Evolutionary conservation across 2,113 vertebrate species (phyloP), one percentile per base, ranked within the genome.

Genomic region (Sakesphorus luctuosus): DNA sequence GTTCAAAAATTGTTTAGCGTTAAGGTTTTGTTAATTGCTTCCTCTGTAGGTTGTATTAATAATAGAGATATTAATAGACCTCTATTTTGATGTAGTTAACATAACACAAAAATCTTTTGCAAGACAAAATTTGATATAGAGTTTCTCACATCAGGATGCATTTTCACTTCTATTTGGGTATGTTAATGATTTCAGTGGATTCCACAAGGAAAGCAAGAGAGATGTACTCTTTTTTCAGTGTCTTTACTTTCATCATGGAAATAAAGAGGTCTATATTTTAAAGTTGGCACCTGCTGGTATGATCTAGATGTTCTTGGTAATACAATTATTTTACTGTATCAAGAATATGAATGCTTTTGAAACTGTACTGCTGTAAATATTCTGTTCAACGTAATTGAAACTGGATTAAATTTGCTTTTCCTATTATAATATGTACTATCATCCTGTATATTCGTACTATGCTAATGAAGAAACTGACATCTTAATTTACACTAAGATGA

Each of bases 21-120:
- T 94, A 84, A 82, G 38, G 19, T 31, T 92, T 46, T 68, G 76
- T 89, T 96, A 80, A 93, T 92, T 89, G n/a, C 71, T 96, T 94
- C 43, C 65, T 87, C 40, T 72, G 69, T 78, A 87, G 90, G 24
- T 87, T 75, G n/a, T 87, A 43, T 84, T 92, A 94, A 81, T 84
- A 68, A 69, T 44, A 69, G 76, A 50, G 35, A 44, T 81, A 63
- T 75, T 68, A 81, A 44, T 81, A 69, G 62, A 68, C 18, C 35
- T 76, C 38, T 53, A 2, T 74, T 84, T 91, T 74, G 50, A 81
- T 66, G 36, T 49, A 78, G 40, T 75, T 94, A 68, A 85, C 10
- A 4, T 40, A 73, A 19, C 26, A 49, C 58, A 75, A 80, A 89
- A 77, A 33, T 58, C 31, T 73, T 77, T 19, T 58, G 21, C 44